Percentiles rank a stretch among this genome's conserved stretches.
Conservation (phyloP, 1,140 invertebrate genomes). For the Heliothis subflexa region DNA sequence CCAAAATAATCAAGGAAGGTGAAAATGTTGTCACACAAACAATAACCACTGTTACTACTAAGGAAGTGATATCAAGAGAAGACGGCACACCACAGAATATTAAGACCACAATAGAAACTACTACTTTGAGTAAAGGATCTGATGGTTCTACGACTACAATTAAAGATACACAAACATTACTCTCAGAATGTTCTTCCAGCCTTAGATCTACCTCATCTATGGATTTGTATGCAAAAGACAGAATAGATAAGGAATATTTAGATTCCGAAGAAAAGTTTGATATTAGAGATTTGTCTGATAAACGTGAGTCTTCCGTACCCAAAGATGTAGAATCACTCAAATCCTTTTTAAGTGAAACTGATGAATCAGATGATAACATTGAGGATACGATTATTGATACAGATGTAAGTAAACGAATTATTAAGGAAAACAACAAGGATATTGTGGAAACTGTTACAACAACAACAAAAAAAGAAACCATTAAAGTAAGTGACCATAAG, state of each 20-base stretch:
- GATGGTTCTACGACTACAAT: conserved; percentile 83
- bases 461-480: conserved; percentile 81
- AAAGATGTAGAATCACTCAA: conserved; percentile 57
- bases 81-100: conserved; percentile 85
- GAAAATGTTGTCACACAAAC: conserved; percentile 85
- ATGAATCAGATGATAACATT: conserved; percentile 73
- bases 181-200: conserved; percentile 85
- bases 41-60: conserved; percentile 85
- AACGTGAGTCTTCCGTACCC: conserved; percentile 55
- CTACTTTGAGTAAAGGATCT: conserved; percentile 82
- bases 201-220: conserved; percentile 82
- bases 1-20: conserved; percentile 85
- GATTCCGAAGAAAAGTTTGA: conserved; percentile 68
- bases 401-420: conserved; percentile 81
- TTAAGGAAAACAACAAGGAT: conserved; percentile 79
- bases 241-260: conserved; percentile 59
- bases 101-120: conserved; percentile 87
- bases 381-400: conserved; percentile 83
- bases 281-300: conserved; percentile 53
- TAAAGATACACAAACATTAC: conserved; percentile 83
- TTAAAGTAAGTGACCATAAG: conserved; percentile 71
- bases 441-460: conserved; percentile 84
- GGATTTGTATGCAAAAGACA: conserved; percentile 72
- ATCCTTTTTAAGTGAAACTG: conserved; percentile 64
- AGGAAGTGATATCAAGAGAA: conserved; percentile 84